These are phyloP conservation scores for Monarcha castaneiventris DNA, from an alignment of 2,113 vertebrate species.

Conservation along the genomic window DNA sequence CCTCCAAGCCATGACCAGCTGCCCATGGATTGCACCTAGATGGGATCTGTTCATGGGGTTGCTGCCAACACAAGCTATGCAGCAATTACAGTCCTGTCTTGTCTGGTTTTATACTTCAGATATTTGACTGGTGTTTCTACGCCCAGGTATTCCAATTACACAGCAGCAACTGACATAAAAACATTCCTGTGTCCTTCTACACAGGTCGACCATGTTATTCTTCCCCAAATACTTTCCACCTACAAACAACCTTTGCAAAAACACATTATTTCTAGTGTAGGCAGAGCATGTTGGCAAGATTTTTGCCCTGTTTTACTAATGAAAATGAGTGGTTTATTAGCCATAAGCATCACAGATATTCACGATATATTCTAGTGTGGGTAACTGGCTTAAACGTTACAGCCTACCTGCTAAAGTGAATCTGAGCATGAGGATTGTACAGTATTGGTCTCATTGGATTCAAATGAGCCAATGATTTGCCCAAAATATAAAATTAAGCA, in stretches of 20 bases:
- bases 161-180: neutral
- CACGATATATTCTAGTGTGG: neutral
- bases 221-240: neutral
- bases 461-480: neutral
- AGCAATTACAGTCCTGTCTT: neutral
- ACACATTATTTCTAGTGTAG: neutral
- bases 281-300: neutral
- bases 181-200: neutral
- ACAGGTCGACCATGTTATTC: neutral
- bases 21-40: fast-evolving
- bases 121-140: neutral
- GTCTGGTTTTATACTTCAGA: neutral
- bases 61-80: neutral
- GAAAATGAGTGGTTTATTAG: neutral
- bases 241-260: neutral
- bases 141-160: neutral
- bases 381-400: neutral
- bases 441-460: neutral
- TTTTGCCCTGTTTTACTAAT: neutral
- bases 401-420: neutral
- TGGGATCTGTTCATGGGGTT: neutral
- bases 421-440: neutral
- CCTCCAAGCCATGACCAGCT: neutral
- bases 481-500: neutral
- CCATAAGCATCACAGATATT: neutral